Conservation (phyloP, 1,140 invertebrate genomes). For the Drosophila arawakana region DNA sequence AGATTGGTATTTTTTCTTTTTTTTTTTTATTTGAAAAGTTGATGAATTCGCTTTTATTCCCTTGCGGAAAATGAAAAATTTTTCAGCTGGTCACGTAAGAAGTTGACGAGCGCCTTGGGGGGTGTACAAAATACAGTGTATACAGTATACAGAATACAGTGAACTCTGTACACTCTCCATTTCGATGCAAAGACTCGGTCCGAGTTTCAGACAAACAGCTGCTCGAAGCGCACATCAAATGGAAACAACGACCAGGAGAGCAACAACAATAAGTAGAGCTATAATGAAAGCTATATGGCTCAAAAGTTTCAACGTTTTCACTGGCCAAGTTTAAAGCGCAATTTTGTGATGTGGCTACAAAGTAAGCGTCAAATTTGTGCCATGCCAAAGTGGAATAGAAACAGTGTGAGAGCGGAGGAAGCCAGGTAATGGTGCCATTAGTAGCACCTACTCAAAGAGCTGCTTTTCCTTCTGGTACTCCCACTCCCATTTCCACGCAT, state of each 20-base stretch:
- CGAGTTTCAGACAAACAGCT: slow-evolving; percentile 50
- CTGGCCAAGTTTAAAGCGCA: slow-evolving; percentile 63
- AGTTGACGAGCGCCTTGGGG: slow-evolving; percentile 30
- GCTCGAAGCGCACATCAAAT: slow-evolving; percentile 62
- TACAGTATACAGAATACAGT: too few species aligned
- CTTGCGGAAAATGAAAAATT: slow-evolving; percentile 67
- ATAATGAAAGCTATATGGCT: slow-evolving; percentile 70
- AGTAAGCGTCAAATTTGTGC: slow-evolving; percentile 36
- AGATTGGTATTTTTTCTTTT: slow-evolving; percentile 62
- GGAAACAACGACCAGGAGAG: slow-evolving; percentile 28
- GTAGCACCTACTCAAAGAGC: slow-evolving; percentile 72
- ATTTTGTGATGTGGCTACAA: slow-evolving; percentile 45
- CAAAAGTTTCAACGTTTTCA: slow-evolving; percentile 58
- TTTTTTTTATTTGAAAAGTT: slow-evolving; percentile 76
- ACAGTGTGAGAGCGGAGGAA: slow-evolving; percentile 17
- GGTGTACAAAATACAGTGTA: not conserved
- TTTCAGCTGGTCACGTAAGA: slow-evolving; percentile 73
- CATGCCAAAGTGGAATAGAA: not conserved
- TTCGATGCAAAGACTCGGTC: not conserved
- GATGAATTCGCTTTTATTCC: slow-evolving; percentile 76
- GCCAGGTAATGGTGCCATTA: slow-evolving; percentile 78
- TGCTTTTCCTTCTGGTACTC: not conserved
- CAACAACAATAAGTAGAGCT: slow-evolving; percentile 49
- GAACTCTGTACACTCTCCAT: not conserved
- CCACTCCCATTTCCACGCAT: slow-evolving; percentile 31